Conservation (phyloP, 2,797 vertebrate genomes). For the Myotis vivesi region DNA sequence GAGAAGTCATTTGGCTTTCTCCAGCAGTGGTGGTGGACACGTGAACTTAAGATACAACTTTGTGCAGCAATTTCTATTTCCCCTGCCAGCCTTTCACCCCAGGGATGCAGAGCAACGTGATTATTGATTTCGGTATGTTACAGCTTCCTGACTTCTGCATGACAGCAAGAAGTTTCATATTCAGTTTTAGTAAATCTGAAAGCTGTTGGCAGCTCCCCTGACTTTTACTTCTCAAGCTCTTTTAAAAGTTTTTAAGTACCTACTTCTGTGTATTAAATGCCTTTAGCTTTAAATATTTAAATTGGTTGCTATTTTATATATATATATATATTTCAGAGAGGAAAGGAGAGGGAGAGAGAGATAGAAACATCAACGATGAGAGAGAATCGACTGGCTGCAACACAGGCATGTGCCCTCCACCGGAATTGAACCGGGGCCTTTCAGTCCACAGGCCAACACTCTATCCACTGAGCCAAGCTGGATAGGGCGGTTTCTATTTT, state of each 20-base stretch:
- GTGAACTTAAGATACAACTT: neutral
- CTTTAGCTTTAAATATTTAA: conserved; percentile 45
- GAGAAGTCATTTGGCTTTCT: conserved; percentile 1
- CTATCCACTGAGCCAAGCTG: too few relatives aligned
- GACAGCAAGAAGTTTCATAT: conserved; percentile 17
- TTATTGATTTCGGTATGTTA: neutral
- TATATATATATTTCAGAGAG: too few relatives aligned
- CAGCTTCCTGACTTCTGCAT: neutral
- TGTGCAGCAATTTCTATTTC: neutral
- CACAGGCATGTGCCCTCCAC: too few relatives aligned
- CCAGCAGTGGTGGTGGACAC: neutral
- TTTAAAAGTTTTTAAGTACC: neutral
- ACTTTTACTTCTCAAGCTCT: neutral
- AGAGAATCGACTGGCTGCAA: too few relatives aligned
- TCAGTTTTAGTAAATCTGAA: neutral
- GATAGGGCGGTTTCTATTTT: neutral
- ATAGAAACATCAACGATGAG: too few relatives aligned
- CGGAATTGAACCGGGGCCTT: too few relatives aligned
- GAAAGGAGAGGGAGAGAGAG: too few relatives aligned
- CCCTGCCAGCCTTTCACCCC: neutral
- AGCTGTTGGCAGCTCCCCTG: neutral
- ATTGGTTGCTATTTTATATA: neutral
- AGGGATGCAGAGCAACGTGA: neutral
- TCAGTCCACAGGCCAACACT: too few relatives aligned
- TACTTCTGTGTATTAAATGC: neutral